Conservation (phyloP, 2,797 vertebrate genomes). For the Spinus olivaceus region DNA sequence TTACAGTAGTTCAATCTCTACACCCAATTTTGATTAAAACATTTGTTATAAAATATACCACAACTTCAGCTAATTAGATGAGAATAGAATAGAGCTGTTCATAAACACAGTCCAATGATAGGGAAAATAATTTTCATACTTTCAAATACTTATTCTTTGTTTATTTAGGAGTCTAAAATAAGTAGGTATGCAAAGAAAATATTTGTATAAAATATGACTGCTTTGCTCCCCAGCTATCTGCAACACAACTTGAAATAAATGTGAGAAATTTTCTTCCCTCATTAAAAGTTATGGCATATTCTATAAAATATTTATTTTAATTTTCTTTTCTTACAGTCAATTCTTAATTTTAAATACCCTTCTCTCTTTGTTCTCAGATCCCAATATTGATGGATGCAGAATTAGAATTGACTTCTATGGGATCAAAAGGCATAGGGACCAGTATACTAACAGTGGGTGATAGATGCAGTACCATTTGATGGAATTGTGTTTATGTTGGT, state of each 20-base stretch:
- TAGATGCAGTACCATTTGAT: constrained; percentile 51
- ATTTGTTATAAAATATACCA: not conserved
- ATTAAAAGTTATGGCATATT: not conserved
- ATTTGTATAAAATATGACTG: not conserved
- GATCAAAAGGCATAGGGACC: not conserved
- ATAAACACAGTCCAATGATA: not conserved
- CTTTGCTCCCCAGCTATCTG: not conserved
- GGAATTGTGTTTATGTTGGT: constrained; percentile 69
- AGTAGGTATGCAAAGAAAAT: not conserved
- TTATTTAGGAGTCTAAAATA: not conserved
- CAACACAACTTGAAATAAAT: not conserved
- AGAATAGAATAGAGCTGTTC: not conserved
- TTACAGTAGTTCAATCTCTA: not conserved
- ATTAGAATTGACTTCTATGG: constrained; percentile 27
- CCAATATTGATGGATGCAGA: not conserved
- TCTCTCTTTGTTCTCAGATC: not conserved
- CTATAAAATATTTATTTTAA: not conserved
- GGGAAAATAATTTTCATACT: not conserved
- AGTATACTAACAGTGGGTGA: constrained; percentile 50
- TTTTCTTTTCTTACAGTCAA: not conserved
- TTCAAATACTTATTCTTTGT: not conserved
- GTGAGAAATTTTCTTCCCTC: not conserved
- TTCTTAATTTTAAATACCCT: not conserved
- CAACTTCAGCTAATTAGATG: not conserved
- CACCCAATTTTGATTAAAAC: not conserved